These are phyloP conservation scores for Anastrepha ludens DNA, from an alignment of 1,140 invertebrate species.

Conservation along the genomic window DNA sequence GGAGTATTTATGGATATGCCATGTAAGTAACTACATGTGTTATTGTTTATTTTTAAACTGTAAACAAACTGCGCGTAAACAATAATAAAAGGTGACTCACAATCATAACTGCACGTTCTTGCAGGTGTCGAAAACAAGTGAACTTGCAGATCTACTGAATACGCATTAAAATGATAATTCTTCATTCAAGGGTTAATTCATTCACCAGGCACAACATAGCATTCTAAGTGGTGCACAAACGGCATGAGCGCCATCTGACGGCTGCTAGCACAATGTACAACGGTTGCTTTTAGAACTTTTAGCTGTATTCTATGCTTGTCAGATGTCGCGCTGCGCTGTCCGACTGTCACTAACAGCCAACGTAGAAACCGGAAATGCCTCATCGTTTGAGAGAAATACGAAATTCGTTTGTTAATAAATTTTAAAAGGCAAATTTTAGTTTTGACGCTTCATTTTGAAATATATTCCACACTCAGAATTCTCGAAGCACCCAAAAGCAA, in stretches of 20 bases:
- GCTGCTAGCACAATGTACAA: not conserved
- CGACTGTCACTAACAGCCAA: not conserved
- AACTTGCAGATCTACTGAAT: not conserved
- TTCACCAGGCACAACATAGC: not conserved
- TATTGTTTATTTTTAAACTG: not conserved
- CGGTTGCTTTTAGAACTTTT: not conserved
- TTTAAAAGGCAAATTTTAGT: too few species aligned
- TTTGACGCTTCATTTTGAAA: too few species aligned
- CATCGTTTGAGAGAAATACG: too few species aligned
- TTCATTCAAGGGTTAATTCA: not conserved
- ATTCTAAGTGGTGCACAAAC: not conserved
- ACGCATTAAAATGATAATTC: not conserved
- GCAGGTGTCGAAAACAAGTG: not conserved
- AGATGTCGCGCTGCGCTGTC: not conserved
- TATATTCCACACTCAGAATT: too few species aligned
- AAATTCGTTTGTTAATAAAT: too few species aligned
- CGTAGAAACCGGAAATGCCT: not conserved
- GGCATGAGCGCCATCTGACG: not conserved
- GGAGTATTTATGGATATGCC: not conserved
- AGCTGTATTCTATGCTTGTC: not conserved
- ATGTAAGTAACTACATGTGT: not conserved
- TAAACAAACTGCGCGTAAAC: conserved; percentile 1
- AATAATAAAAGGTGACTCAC: conserved; percentile 8
- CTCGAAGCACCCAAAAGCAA: too few species aligned
- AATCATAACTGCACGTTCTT: not conserved